Conservation (phyloP, 2,113 vertebrate species). For the Cephalopterus ornatus region DNA sequence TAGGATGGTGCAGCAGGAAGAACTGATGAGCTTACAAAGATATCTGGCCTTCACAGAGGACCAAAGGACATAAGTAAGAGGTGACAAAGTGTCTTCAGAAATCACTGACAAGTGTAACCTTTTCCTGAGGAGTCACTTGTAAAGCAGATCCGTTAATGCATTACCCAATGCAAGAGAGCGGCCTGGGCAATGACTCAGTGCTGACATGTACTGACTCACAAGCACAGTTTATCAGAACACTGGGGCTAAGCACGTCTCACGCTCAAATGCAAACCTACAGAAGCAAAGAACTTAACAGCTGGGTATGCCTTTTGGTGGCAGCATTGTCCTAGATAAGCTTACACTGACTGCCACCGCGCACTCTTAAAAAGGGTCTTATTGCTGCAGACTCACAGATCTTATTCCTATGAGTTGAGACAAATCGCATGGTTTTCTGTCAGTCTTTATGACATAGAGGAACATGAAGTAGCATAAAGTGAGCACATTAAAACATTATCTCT, state of each 20-base stretch:
- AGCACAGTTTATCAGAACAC: background rate
- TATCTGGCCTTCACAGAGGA: background rate
- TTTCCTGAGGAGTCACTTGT: background rate
- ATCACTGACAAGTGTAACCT: background rate
- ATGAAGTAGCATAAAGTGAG: background rate
- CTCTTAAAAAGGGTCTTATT: background rate
- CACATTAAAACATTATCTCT: background rate
- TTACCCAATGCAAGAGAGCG: background rate
- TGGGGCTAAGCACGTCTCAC: background rate
- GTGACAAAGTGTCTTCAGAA: background rate
- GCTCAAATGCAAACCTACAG: background rate
- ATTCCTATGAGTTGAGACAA: background rate
- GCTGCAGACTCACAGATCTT: background rate
- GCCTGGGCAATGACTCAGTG: background rate
- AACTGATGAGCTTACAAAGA: background rate
- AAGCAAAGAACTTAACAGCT: background rate
- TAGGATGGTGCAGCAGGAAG: background rate
- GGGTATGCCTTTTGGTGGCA: slow-evolving; percentile 53
- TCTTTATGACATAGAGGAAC: background rate
- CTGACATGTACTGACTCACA: background rate
- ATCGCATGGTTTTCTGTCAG: background rate
- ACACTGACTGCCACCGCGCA: background rate
- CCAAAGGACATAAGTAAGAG: background rate
- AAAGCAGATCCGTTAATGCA: background rate
- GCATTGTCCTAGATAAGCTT: slow-evolving; percentile 9